phyloP scores from a whole-genome alignment of 2,888 invertebrate genomes.

The Timema podura region DNA sequence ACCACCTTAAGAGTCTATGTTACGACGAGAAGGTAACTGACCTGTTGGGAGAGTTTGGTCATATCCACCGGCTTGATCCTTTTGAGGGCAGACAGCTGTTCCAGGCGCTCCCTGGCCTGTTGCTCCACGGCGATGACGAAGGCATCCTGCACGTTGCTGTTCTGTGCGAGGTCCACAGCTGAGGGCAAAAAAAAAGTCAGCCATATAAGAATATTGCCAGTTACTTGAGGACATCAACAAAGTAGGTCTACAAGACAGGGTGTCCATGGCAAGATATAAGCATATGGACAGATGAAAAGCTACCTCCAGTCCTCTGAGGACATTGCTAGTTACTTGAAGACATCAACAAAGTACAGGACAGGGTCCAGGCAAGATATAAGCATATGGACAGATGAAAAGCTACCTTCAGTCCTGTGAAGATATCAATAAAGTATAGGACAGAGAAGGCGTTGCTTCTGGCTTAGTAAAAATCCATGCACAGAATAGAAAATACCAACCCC shows the following conservation, averaged over 20 bases:
- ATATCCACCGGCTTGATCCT: conserved; percentile 91
- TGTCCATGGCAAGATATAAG: not conserved
- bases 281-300: too few species aligned
- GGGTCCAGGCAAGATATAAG: too few species aligned
- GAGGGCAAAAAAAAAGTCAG: conserved; percentile 32
- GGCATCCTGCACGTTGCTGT: conserved; percentile 89
- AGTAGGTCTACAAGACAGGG: not conserved
- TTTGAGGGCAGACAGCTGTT: conserved; percentile 87
- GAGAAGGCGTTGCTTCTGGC: too few species aligned
- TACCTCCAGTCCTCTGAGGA: too few species aligned
- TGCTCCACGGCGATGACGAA: conserved; percentile 98
- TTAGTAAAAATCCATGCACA: too few species aligned
- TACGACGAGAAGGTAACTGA: conserved; percentile 41
- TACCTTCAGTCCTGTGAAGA: too few species aligned
- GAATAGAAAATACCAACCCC: too few species aligned
- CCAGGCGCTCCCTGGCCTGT: conserved; percentile 79
- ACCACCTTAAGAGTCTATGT: too few species aligned
- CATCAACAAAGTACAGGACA: too few species aligned
- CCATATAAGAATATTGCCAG: conserved; percentile 31
- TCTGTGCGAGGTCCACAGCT: conserved; percentile 79
- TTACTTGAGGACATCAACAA: not conserved
- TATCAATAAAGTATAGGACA: too few species aligned
- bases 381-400: too few species aligned
- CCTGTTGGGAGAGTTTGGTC: conserved; percentile 85
- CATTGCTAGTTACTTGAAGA: too few species aligned